These are phyloP conservation scores for Macrostomum lignano DNA, from an alignment of 1,140 invertebrate species.

Conservation along the genomic window DNA sequence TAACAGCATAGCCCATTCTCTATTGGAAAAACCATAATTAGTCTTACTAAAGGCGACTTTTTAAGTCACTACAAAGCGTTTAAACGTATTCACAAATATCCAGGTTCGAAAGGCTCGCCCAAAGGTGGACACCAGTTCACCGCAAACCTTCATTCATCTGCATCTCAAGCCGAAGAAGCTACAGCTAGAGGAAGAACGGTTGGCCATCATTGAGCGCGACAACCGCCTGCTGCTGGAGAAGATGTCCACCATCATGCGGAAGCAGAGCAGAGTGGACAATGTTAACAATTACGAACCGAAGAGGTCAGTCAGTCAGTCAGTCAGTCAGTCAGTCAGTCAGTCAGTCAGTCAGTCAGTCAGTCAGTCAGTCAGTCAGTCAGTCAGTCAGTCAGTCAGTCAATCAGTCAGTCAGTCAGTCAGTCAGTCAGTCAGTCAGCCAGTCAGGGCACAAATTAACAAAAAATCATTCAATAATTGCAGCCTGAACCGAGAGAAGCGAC, in stretches of 20 bases:
- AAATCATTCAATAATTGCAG: constrained; percentile 8
- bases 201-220: constrained; percentile 14
- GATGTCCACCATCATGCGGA: constrained; percentile 17
- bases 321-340: too few relatives aligned
- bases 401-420: too few relatives aligned
- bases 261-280: constrained; percentile 12
- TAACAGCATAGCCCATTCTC: too few relatives aligned
- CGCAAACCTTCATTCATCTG: constrained; percentile 10
- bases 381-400: too few relatives aligned
- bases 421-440: too few relatives aligned
- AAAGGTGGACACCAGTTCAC: constrained; percentile 9
- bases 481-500: constrained; percentile 14
- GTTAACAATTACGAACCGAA: constrained; percentile 11
- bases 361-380: too few relatives aligned
- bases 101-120: constrained; percentile 7
- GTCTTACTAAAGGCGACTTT: too few relatives aligned
- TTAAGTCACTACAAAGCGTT: too few relatives aligned
- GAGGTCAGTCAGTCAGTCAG: constrained; percentile 10
- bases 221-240: constrained; percentile 17
- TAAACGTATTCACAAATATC: too few relatives aligned
- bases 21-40: too few relatives aligned
- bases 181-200: constrained; percentile 14
- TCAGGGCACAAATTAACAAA: constrained; percentile 4
- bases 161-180: constrained; percentile 11
- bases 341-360: too few relatives aligned